These are phyloP conservation scores for Kryptopterus vitreolus DNA, from an alignment of 2,797 vertebrate genomes.

Conservation along the genomic window DNA sequence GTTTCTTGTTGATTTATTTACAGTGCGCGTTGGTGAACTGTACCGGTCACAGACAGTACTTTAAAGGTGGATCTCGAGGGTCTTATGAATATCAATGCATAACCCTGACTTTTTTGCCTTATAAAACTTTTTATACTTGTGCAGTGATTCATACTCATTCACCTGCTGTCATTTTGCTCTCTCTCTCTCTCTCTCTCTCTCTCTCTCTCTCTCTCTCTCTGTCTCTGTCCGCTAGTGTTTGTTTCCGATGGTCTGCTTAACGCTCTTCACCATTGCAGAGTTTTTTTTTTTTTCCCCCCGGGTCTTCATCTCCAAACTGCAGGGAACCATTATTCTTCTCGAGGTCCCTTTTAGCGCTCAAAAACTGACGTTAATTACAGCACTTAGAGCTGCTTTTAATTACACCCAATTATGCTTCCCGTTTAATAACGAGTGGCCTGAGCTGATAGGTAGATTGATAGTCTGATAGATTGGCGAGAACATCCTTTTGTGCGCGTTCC, in stretches of 20 bases:
- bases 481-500: conserved; percentile 66
- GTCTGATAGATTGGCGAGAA: conserved; percentile 66
- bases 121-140: conserved; percentile 4
- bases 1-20: conserved; percentile 28
- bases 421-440: conserved; percentile 71
- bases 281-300: conserved; percentile 60
- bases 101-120: conserved; percentile 15
- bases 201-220: background rate
- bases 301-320: conserved; percentile 60
- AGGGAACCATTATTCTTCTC: conserved; percentile 64
- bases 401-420: conserved; percentile 73
- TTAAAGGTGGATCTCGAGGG: conserved; percentile 27
- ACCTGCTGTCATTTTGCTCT: background rate
- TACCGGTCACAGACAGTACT: background rate
- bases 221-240: conserved; percentile 34
- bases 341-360: conserved; percentile 64
- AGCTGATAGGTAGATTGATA: conserved; percentile 77
- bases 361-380: conserved; percentile 81
- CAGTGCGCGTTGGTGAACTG: conserved; percentile 12
- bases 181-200: background rate
- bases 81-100: conserved; percentile 23
- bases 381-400: conserved; percentile 76
- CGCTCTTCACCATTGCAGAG: conserved; percentile 56
- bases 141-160: conserved; percentile 26
- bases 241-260: conserved; percentile 39